Base-by-base conservation (phyloP, 2,888 invertebrate genomes). In the Trissolcus brochymenae region DNA sequence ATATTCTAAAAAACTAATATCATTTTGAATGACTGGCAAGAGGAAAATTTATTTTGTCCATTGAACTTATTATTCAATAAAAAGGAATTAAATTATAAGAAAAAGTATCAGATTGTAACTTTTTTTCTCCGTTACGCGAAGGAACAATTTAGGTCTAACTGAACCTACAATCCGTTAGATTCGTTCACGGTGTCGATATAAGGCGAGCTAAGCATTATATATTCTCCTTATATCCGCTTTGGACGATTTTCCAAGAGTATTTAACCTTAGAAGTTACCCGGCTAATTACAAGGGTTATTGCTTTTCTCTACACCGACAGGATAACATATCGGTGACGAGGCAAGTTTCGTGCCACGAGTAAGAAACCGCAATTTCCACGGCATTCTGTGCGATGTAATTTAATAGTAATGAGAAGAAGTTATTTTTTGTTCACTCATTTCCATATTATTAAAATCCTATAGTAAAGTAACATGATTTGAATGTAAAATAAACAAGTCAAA, bases 201-300 rank as follows among this genome's bases (percentile, higher is more conserved):
- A 66, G 66, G 49, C 56, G 57, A 41, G 49, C 40, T 49, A 29
- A 65, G 40, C 54, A 73, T 74, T 74, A 76, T 70, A 62, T 65
- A 70, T 70, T 65, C 70, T 61, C 43, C 65, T 51, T 68, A 54
- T 59, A 64, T 68, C 64, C 64, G 56, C 49, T 49, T 53, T 62
- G 50, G 65, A 71, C 78, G 67, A 78, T 75, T 75, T 78, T 71
- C 78, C 64, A 55, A 75, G 67, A 60, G 75, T 71, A 71, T 75
- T 78, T 78, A 78, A 78, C 78, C 78, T 78, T 78, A 71, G 67
- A 78, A 78, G 74, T 78, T 78, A 72, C 64, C 64, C 53, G 59
- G 66, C 71, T 78, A 78, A 78, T 78, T 78, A 78, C 75, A 75
- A 71, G 74, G 78, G 67, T 71, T 78, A 78, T 78, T 78, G 71